Evolutionary conservation across 2,888 invertebrate genomes (phyloP).

Genomic region (Drosophila putrida): DNA sequence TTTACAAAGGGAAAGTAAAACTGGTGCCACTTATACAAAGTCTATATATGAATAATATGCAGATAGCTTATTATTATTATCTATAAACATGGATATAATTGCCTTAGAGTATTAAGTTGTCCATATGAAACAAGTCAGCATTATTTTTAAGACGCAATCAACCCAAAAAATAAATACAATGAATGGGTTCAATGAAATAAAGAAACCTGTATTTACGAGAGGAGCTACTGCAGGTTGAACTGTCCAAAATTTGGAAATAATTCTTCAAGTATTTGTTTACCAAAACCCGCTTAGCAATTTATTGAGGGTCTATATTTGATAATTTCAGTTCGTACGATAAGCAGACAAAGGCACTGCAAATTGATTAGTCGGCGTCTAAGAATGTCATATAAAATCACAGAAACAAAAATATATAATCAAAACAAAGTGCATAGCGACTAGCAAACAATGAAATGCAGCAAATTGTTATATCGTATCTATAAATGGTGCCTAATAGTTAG

Average conservation of each 20-base stretch:
- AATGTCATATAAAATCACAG: conserved; percentile 11
- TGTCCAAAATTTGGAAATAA: no score
- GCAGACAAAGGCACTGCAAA: background rate
- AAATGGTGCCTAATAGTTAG: conserved; percentile 7
- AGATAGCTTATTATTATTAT: no score
- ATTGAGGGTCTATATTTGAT: background rate
- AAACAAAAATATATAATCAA: background rate
- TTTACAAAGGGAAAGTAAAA: no score
- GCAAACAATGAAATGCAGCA: conserved; percentile 21
- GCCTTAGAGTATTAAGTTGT: background rate
- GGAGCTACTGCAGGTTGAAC: no score
- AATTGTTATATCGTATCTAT: conserved; percentile 4
- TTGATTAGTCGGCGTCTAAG: conserved; percentile 13
- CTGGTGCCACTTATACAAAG: no score
- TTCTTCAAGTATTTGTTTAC: background rate
- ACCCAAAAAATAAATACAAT: background rate
- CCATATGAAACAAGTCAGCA: background rate
- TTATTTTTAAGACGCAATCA: no score
- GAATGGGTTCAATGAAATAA: background rate
- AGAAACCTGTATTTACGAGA: background rate
- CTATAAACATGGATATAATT: no score
- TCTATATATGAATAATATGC: no score
- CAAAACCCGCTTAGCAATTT: background rate
- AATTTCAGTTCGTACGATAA: background rate
- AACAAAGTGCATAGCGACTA: conserved; percentile 2